Evolutionary conservation across 2,888 invertebrate species (phyloP), one percentile per base, ranked within the genome.

Genomic region (Limnephilus rhombicus): DNA sequence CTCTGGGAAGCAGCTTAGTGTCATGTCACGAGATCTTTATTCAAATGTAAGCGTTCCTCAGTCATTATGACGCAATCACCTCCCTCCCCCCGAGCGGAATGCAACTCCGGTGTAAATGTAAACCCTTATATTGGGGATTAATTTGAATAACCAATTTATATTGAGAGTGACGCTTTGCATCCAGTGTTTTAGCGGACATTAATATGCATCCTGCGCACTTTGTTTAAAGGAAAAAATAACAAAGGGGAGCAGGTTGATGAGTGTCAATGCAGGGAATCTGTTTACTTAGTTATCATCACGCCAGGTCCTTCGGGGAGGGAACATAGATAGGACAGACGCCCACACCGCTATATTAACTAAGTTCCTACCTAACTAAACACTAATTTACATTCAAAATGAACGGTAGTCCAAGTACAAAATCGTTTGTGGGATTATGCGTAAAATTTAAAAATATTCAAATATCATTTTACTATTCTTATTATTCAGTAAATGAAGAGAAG

Each of bases 71-170:
- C 91, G 88, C 82, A 34, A 90, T 92, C 91, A 80, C 91, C 83
- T 83, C 82, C 13, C 41, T 34, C 37, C 24, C 24, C 37, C 85
- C 29, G 85, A 11, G 34, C 82, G 15, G 85, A 85, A 24, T 34
- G 37, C 85, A 31, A 80, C 68, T 34, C 87, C 85, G 53, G n/a
- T 29, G 68, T 34, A 82, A 89, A n/a, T 80, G 49, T 89, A 31
- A 90, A 86, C 89, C 90, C 90, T 90, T 92, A 91, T 91, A 87
- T 81, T 90, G 89, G 85, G 90, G 90, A 92, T 90, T 91, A 92
- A 93, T 93, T 93, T 92, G 92, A 93, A 93, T 93, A 93, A 90
- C 86, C 91, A 92, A 93, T 92, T 93, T 92, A 93, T 89, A 90
- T 90, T 90, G 92, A 90, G 90, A 80, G 88, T 88, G 83, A 86